Conservation (phyloP, 2,797 vertebrate genomes). For the Myotis daubentonii region DNA sequence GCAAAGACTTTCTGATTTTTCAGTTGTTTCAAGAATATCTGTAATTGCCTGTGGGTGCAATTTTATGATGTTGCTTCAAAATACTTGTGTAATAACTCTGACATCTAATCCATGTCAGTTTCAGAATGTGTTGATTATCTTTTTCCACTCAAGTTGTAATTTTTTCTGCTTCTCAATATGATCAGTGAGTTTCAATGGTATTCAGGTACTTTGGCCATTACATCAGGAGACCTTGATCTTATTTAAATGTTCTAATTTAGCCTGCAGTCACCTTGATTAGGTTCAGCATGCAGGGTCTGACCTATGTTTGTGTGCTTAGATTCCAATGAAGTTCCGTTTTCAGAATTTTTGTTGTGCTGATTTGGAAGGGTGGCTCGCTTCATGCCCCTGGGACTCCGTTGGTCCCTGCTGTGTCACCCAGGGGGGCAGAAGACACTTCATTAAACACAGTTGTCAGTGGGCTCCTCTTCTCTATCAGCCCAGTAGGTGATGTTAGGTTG, state of each 20-base stretch:
- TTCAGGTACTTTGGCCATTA: background rate
- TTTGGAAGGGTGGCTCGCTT: background rate
- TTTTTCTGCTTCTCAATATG: background rate
- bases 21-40: background rate
- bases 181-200: background rate
- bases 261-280: background rate
- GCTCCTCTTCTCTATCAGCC: background rate
- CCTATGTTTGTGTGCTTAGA: background rate
- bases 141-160: background rate
- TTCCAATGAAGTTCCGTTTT: background rate
- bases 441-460: background rate
- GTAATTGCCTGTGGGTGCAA: background rate
- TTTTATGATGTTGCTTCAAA: conserved; percentile 13
- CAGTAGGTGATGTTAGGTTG: background rate
- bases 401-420: background rate
- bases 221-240: background rate
- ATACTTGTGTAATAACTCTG: background rate
- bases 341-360: background rate
- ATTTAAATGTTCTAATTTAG: background rate
- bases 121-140: background rate
- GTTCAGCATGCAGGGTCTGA: background rate
- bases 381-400: background rate
- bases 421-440: background rate
- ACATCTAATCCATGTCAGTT: background rate
- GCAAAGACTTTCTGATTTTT: background rate